Evolutionary conservation across 2,113 vertebrate species (phyloP), one percentile per base, ranked within the genome.

Genomic region (Boulengeromyrus knoepffleri): DNA sequence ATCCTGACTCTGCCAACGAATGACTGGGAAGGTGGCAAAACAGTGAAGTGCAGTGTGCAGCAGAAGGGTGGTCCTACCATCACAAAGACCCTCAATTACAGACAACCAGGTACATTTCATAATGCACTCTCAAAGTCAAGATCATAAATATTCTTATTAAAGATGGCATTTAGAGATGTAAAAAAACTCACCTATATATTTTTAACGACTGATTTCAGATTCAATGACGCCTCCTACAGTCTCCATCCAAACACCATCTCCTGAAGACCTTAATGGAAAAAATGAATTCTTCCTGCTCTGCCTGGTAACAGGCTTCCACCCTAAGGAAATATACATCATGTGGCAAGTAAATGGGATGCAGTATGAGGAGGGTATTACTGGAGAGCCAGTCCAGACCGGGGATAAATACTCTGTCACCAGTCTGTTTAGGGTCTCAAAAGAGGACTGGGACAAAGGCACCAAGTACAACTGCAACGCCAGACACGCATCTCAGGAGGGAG

Each of bases 261-360:
- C 53, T 56, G 53, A 21, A 21, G 53, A 56, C 53, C 17, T 24
- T 56, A 7, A 56, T 21, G 19, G 19, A 58, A 8, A 24, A 31
- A 70, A 2, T 70, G 62, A 70, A 70, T 70, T 70, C 62, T 70
- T 31, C 9, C 62, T 70, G 74, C 21, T 52, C 0, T 89, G 88
- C 49, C 46, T 89, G 88, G n/a, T 89, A 70, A 80, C 70, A 58
- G 50, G 19, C 31, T 49, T 77, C 21, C 45, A n/a, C n/a, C 74
- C 70, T 1, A 12, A 47, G 80, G 88, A 89, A 1, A n/a, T 83
- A 49, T 53, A 89, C 10, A 91, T 85, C 49, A 47, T 36, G 2
- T 90, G 89, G 89, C 1, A 24, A 5, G 27, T 36, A 47, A 1
- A 19, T 17, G n/a, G 0, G 5, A 6, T 0, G 3, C 0, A n/a